Base-by-base conservation (phyloP, 2,113 vertebrate genomes). In the Gopherus flavomarginatus region DNA sequence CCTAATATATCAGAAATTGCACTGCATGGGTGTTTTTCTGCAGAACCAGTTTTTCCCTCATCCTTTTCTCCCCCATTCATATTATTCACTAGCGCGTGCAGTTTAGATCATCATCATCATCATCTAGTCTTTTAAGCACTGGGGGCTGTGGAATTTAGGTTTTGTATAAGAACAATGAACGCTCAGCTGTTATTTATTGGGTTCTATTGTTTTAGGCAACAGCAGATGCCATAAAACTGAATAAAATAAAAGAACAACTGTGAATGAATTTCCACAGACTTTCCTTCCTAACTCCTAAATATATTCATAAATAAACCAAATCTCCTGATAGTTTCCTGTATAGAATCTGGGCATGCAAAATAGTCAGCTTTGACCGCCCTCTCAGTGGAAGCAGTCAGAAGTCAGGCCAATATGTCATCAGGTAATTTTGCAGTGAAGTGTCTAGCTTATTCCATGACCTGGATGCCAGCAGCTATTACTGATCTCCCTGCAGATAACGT, bases 151-250 rank as follows among this genome's bases (percentile, higher is more conserved):
- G 87, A 90, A 90, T 90, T 95, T 2, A 8, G 54, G 95, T 77
- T 54, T 81, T 95, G 93, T 92, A 82, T 90, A 79, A 96, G 94
- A 97, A 98, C 97, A 98, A 97, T 97, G 97, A 96, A 77, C 1
- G 24, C 94, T 98, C 97, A 98, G 95, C 97, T 98, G 97, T 96
- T 98, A 96, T 91, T 96, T 93, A 95, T 96, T 96, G 95, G 87
- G 85, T 72, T 97, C 96, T 83, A 98, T 98, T 98, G 97, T 98
- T 97, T 97, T 95, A 92, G 94, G 95, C 94, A 96, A 96, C 94
- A 96, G 96, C 97, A 98, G 97, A 98, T 98, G 97, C 95, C 95
- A 96, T 96, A 97, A 96, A 96, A 90, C 96, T 96, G 96, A 96
- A 96, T 62, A 96, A 97, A 96, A 93, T 88, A 11, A 88, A 95